phyloP scores from a whole-genome alignment of 2,113 vertebrate species.

The Petromus typicus region DNA sequence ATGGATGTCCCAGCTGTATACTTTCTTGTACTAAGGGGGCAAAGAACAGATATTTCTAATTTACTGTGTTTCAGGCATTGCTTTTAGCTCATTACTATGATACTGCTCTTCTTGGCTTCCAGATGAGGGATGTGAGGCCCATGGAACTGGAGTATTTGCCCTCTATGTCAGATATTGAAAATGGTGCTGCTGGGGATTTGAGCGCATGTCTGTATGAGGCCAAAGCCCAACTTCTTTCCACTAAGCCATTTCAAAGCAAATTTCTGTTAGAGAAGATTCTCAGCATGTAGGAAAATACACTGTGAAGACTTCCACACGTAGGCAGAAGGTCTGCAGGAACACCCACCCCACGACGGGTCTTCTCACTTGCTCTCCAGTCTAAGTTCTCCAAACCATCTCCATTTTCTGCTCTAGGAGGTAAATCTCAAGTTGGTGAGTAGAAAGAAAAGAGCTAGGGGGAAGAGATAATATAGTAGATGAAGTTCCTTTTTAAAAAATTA shows the following conservation, averaged over 20 bases:
- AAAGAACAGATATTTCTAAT: not conserved
- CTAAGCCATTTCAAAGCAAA: not conserved
- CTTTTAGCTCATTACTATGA: not conserved
- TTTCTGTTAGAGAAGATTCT: not conserved
- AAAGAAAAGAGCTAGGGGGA: not conserved
- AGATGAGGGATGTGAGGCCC: not conserved
- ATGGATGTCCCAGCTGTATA: not conserved
- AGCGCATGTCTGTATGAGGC: not conserved
- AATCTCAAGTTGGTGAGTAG: not conserved
- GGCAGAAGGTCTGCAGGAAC: not conserved
- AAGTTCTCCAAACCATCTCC: not conserved
- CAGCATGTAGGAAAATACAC: not conserved
- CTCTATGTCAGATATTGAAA: not conserved
- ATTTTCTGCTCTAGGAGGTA: not conserved
- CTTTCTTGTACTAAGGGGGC: not conserved
- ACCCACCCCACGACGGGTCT: not conserved
- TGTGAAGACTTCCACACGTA: not conserved
- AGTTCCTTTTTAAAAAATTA: not conserved
- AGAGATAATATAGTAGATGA: not conserved
- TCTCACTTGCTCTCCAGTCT: not conserved
- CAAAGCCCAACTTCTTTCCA: not conserved
- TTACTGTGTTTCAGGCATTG: not conserved
- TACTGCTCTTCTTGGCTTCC: slow-evolving; percentile 1
- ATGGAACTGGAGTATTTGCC: not conserved
- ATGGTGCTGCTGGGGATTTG: not conserved